These are phyloP conservation scores for Mythimna lalbum DNA, from an alignment of 2,888 invertebrate species.

Conservation along the genomic window DNA sequence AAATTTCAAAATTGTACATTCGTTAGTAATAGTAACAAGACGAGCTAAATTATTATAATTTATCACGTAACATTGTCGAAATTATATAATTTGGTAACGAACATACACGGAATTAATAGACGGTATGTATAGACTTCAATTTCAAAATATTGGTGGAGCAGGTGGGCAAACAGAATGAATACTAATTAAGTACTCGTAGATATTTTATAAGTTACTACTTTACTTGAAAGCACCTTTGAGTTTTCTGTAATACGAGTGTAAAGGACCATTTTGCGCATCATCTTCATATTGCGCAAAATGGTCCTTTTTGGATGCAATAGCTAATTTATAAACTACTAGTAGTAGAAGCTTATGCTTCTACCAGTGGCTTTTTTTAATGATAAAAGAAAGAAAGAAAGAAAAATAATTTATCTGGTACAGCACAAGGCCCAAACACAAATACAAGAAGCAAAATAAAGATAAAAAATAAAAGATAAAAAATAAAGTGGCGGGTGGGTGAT, in stretches of 20 bases:
- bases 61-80: neutral
- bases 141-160: conserved; percentile 32
- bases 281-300: no score
- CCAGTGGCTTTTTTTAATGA: no score
- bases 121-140: conserved; percentile 4
- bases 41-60: neutral
- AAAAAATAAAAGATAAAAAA: no score
- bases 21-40: neutral
- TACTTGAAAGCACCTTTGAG: conserved; percentile 4
- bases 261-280: no score
- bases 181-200: conserved; percentile 11
- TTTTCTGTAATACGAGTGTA: neutral
- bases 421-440: no score
- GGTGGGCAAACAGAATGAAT: conserved; percentile 36
- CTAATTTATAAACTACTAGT: neutral
- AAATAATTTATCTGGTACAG: no score
- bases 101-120: conserved; percentile 9
- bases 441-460: no score
- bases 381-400: no score
- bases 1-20: neutral
- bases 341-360: no score
- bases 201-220: conserved; percentile 22
- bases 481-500: no score
- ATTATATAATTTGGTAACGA: conserved; percentile 12
- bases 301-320: no score